Base-by-base conservation (phyloP, 1,140 invertebrate species). In the Scaptomyza montana region DNA sequence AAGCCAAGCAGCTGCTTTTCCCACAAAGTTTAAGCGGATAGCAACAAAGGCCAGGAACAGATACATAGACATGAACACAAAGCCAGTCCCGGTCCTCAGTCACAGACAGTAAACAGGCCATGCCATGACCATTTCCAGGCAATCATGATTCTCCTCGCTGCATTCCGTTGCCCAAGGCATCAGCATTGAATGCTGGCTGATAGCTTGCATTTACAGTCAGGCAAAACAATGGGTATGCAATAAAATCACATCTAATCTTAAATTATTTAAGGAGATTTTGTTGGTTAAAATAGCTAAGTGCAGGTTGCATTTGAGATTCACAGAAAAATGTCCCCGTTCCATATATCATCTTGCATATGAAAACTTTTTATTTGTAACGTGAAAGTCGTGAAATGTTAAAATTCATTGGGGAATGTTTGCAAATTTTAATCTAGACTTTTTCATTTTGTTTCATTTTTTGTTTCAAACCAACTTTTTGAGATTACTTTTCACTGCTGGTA, bases 1-100 rank as follows among this genome's bases (percentile, higher is more conserved):
- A 81, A 81, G 69, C 46, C 50, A 57, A 54, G 41, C 78, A 72
- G 63, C 62, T 53, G 69, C 51, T 49, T 30, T 51, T 51, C 47
- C 55, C 49, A 19, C 19, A 61, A 55, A 55, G 9, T 25, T 33
- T 54, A 46, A 33, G 66, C 77, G 45, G 60, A 74, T 73, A 57
- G 66, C 70, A 47, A 59, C 66, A 47, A 59, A 59, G 57, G 70
- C 66, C 72, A 25, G 21, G 21, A 25, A 30, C 70, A 74, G 70
- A 36, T 7, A 36, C 7, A n/a, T 12, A 8, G 12, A n/a, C 39
- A 41, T 2, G 3, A 5, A 61, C 60, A 59, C 50, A 55, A 47
- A 54, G 74, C 50, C 74, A 59, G 45, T 71, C 46, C 49, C 16
- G 1, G 16, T 28, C 2, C n/a, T 28, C 28, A 45, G 13, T 10